Percentiles rank a stretch among this genome's conserved stretches.
Evolutionary conservation across 2,888 invertebrate genomes (phyloP).

Genomic region (Ochlodes sylvanus): DNA sequence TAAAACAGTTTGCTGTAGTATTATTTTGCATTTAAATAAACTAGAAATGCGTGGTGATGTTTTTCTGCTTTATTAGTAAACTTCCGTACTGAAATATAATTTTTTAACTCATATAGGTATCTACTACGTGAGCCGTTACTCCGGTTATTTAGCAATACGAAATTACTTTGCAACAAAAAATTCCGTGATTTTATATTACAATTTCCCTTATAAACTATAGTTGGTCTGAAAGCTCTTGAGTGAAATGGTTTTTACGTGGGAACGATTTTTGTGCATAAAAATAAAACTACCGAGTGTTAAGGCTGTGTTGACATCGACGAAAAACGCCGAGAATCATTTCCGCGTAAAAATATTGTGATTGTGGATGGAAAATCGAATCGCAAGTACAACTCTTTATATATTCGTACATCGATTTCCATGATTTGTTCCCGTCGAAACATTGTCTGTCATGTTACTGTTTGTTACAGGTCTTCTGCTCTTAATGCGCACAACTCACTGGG

Average conservation of each 20-base stretch:
- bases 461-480: slow-evolving; percentile 79
- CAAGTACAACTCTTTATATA: slow-evolving; percentile 74
- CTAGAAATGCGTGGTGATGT: slow-evolving; percentile 42
- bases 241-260: slow-evolving; percentile 86
- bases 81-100: slow-evolving; percentile 5
- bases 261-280: slow-evolving; percentile 84
- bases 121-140: slow-evolving; percentile 22
- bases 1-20: slow-evolving; percentile 15
- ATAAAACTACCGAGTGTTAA: slow-evolving; percentile 72
- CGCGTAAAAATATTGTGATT: slow-evolving; percentile 85
- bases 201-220: slow-evolving; percentile 43
- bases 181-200: slow-evolving; percentile 14
- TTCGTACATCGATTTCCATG: slow-evolving; percentile 54
- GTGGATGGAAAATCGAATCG: slow-evolving; percentile 84
- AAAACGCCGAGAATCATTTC: slow-evolving; percentile 85
- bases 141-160: slow-evolving; percentile 17
- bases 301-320: slow-evolving; percentile 78
- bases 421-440: slow-evolving; percentile 25
- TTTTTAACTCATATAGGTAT: slow-evolving; percentile 18
- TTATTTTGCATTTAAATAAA: slow-evolving; percentile 15
- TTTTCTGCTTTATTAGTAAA: slow-evolving; percentile 26
- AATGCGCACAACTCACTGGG: slow-evolving; percentile 85
- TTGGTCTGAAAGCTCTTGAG: slow-evolving; percentile 85
- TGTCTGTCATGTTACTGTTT: slow-evolving; percentile 45
- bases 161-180: slow-evolving; percentile 12